Base-by-base conservation (phyloP, 2,888 invertebrate genomes). In the Chloroclysta siterata region DNA sequence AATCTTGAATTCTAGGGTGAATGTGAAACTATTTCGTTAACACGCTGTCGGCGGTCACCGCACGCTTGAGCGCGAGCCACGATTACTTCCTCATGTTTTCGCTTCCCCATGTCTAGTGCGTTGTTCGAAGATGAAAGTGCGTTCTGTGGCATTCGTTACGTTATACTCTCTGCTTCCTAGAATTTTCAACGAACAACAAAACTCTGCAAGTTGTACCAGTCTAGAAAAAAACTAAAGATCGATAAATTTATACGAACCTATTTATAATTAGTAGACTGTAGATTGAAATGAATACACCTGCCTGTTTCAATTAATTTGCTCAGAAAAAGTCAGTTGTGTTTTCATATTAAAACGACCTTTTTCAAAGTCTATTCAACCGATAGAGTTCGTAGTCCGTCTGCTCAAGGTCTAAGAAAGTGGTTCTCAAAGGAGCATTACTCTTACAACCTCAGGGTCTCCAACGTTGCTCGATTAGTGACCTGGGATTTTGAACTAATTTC, bases 31-130 rank as follows among this genome's bases (percentile, higher is more conserved):
- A 65, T 70, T 74, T 72, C 53, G 55, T 69, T 68, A 69, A 68
- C 71, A 50, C 41, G 47, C n/a, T 50, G 56, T 55, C 63, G 60
- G 67, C 60, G 71, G 72, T 73, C 69, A 75, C 68, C 71, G 48
- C 79, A 81, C 81, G 81, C 82, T 79, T 77, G 77, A 70, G 68
- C 70, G 72, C 61, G 55, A 65, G 65, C 72, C 46, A 73, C 77
- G 72, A 81, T 83, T 83, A 80, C 82, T 87, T 86, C 82, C 83
- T 82, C 68, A 71, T 78, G 71, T 78, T 83, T 83, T 81, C 74
- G 78, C 81, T 84, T 84, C 80, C 78, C 72, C 66, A 61, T 79
- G 72, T 72, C 72, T 65, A 60, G 50, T 60, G 65, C 65, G 57
- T 66, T 72, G 65, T 72, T 78, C 70, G 77, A 82, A 81, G 80